Evolutionary conservation across 2,888 invertebrate species (phyloP).

Genomic region (Campoletis raptor): DNA sequence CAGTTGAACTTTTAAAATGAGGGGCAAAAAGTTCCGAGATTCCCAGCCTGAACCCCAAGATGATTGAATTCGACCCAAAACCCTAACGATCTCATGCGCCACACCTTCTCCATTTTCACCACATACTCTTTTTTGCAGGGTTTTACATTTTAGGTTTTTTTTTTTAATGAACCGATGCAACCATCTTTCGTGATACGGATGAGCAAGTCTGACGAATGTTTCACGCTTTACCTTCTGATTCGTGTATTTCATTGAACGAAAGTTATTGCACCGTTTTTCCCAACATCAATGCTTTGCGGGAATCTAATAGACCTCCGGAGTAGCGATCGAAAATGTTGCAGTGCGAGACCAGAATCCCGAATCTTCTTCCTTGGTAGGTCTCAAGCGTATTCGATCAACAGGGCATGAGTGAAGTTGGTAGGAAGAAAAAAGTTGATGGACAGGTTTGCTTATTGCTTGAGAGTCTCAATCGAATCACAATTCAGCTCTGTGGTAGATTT

Average conservation of each 20-base stretch:
- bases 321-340: slow-evolving; percentile 45
- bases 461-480: slow-evolving; percentile 47
- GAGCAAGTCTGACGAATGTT: slow-evolving; percentile 20
- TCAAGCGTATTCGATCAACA: slow-evolving; percentile 61
- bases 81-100: slow-evolving; percentile 73
- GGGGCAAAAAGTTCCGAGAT: slow-evolving; percentile 26
- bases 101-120: slow-evolving; percentile 71
- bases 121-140: slow-evolving; percentile 71
- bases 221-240: slow-evolving; percentile 41
- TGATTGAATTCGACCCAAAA: slow-evolving; percentile 51
- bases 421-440: slow-evolving; percentile 62
- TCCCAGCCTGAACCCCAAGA: slow-evolving; percentile 37
- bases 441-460: slow-evolving; percentile 60
- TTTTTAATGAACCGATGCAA: not conserved
- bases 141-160: slow-evolving; percentile 64
- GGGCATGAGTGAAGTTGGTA: slow-evolving; percentile 56
- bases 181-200: slow-evolving; percentile 37
- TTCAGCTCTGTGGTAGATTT: not conserved
- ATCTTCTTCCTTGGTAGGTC: slow-evolving; percentile 39
- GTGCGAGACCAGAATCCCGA: slow-evolving; percentile 56
- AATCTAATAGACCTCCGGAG: slow-evolving; percentile 61
- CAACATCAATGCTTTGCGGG: slow-evolving; percentile 24
- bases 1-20: not conserved
- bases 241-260: slow-evolving; percentile 29
- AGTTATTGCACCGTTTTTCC: slow-evolving; percentile 58